Conservation (phyloP, 2,113 vertebrate species). For the Cyphomyrus plagiostoma region DNA sequence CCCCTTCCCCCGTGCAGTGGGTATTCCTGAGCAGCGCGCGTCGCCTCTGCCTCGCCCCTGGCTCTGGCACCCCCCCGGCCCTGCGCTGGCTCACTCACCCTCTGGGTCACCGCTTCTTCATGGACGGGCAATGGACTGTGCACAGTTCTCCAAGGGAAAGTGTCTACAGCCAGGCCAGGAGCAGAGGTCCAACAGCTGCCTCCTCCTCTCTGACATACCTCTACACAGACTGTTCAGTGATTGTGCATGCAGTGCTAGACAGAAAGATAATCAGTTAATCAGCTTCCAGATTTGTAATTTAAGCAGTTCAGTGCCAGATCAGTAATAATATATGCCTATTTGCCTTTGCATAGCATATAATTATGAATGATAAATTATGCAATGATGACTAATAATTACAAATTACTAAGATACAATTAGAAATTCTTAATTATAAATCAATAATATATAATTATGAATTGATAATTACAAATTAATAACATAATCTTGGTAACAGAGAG, state of each 20-base stretch:
- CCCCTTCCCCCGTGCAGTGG: conserved; percentile 53
- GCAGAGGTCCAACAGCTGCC: conserved; percentile 66
- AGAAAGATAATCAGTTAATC: not conserved
- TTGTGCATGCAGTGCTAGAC: not conserved
- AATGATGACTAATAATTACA: not conserved
- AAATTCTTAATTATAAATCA: not conserved
- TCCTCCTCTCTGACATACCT: not conserved
- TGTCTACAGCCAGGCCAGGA: conserved; percentile 81
- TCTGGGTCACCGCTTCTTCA: conserved; percentile 89
- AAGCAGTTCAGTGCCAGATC: not conserved
- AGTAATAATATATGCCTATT: not conserved
- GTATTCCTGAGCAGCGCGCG: conserved; percentile 89
- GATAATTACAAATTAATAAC: not conserved
- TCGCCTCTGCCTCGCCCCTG: conserved; percentile 80
- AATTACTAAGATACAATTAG: not conserved
- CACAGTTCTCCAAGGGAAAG: conserved; percentile 76
- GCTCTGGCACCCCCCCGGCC: conserved; percentile 72
- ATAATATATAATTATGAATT: not conserved
- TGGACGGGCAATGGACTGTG: conserved; percentile 86
- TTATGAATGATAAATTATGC: not conserved
- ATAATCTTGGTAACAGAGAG: not conserved
- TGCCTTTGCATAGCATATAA: not conserved
- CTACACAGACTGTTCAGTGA: not conserved
- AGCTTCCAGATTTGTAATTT: not conserved
- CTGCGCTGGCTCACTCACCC: conserved; percentile 97